These are phyloP conservation scores for Ganaspis brasiliensis DNA, from an alignment of 2,888 invertebrate species.

Conservation along the genomic window DNA sequence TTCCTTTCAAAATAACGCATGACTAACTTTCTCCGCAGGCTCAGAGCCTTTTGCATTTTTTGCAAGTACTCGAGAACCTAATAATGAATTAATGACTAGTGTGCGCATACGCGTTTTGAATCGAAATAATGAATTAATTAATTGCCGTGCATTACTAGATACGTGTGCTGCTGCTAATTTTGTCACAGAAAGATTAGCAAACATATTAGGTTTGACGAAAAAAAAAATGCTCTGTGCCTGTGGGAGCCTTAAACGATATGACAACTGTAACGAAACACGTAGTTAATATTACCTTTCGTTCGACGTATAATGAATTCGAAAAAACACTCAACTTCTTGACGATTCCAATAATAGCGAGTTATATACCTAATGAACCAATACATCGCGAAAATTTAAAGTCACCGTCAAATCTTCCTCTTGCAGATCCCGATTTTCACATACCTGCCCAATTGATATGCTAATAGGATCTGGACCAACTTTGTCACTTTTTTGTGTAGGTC, in stretches of 20 bases:
- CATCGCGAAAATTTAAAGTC: constrained; percentile 44
- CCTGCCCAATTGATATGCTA: constrained; percentile 51
- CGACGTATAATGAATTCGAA: constrained; percentile 45
- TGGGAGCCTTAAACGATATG: constrained; percentile 50
- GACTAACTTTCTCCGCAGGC: too few relatives aligned
- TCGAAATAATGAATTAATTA: neutral
- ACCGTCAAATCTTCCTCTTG: constrained; percentile 48
- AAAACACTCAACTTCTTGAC: too few relatives aligned
- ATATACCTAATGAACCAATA: constrained; percentile 36
- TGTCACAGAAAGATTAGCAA: constrained; percentile 53
- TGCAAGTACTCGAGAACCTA: too few relatives aligned
- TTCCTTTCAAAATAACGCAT: too few relatives aligned
- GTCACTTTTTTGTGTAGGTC: constrained; percentile 53
- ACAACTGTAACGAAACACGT: constrained; percentile 44
- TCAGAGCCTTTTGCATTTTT: too few relatives aligned
- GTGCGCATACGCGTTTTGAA: neutral
- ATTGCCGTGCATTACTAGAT: neutral
- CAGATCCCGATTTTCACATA: constrained; percentile 56
- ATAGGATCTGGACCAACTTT: constrained; percentile 50
- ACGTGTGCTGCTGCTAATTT: too few relatives aligned
- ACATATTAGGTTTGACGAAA: constrained; percentile 46
- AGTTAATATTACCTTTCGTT: constrained; percentile 44
- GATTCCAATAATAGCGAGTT: constrained; percentile 50
- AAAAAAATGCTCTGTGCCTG: constrained; percentile 40
- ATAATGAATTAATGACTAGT: neutral